These are phyloP conservation scores for Cenopis cana DNA, from an alignment of 2,888 invertebrate species.

Conservation along the genomic window DNA sequence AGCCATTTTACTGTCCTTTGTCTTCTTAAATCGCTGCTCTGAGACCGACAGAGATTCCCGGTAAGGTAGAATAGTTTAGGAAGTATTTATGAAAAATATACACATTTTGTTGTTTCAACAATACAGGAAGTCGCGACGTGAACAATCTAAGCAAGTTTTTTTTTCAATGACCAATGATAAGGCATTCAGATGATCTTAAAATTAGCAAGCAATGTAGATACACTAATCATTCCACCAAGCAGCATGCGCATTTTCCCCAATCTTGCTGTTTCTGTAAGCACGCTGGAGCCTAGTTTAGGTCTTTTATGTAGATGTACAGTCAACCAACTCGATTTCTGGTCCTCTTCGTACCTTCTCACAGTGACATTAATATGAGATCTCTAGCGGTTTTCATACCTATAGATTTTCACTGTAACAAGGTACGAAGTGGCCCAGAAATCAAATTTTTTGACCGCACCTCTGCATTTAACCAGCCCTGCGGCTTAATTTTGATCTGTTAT, in stretches of 20 bases:
- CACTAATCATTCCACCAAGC: background rate
- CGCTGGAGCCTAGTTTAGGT: background rate
- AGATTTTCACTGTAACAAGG: too few relatives aligned
- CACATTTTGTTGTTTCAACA: background rate
- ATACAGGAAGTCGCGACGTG: too few relatives aligned
- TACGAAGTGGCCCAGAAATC: too few relatives aligned
- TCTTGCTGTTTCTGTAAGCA: background rate
- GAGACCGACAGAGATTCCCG: conserved; percentile 48
- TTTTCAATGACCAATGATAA: background rate
- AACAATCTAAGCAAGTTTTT: background rate
- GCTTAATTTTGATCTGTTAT: background rate
- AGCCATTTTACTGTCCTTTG: conserved; percentile 82
- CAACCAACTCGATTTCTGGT: too few relatives aligned
- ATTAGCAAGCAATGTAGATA: background rate
- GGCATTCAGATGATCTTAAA: background rate
- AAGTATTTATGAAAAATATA: too few relatives aligned
- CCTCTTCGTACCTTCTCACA: too few relatives aligned
- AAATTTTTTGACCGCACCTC: too few relatives aligned
- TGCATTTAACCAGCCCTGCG: background rate
- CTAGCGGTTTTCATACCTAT: too few relatives aligned
- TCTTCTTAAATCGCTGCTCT: conserved; percentile 78
- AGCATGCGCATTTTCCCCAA: background rate
- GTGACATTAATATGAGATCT: too few relatives aligned
- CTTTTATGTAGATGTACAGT: too few relatives aligned
- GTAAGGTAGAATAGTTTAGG: conserved; percentile 43